These are phyloP conservation scores for Oligia fasciuncula DNA, from an alignment of 2,888 invertebrate species.

Conservation along the genomic window DNA sequence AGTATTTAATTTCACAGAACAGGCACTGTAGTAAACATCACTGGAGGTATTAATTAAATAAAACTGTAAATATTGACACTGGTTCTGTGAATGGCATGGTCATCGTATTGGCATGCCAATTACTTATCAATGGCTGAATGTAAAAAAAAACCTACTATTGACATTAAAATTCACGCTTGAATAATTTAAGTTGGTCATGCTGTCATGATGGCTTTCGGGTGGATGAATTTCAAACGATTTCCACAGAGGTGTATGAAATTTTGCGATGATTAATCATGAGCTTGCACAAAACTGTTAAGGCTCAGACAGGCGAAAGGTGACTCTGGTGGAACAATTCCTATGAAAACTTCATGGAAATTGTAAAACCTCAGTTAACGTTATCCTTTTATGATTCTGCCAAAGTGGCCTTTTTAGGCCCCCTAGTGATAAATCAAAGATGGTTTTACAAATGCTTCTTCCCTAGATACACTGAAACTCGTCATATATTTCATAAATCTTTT, in stretches of 20 bases:
- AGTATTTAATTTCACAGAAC: background rate
- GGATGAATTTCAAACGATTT: constrained; percentile 1
- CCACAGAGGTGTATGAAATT: background rate
- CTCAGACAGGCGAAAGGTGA: background rate
- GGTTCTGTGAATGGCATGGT: background rate
- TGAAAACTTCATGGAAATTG: background rate
- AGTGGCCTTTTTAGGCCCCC: too few relatives aligned
- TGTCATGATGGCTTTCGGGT: background rate
- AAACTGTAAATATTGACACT: background rate
- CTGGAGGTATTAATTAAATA: background rate
- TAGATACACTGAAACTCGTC: background rate
- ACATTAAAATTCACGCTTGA: background rate
- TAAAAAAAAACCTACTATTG: background rate
- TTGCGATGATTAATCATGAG: constrained; percentile 14
- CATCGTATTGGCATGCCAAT: background rate
- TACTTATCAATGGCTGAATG: background rate
- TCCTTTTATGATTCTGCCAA: too few relatives aligned
- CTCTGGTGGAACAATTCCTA: background rate
- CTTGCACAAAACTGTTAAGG: background rate
- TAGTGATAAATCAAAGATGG: background rate
- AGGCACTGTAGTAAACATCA: background rate
- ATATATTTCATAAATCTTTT: background rate
- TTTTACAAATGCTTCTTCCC: background rate
- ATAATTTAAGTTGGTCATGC: background rate
- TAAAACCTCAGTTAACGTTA: background rate